phyloP scores from a whole-genome alignment of 2,888 invertebrate species.

The Andrena fulva region DNA sequence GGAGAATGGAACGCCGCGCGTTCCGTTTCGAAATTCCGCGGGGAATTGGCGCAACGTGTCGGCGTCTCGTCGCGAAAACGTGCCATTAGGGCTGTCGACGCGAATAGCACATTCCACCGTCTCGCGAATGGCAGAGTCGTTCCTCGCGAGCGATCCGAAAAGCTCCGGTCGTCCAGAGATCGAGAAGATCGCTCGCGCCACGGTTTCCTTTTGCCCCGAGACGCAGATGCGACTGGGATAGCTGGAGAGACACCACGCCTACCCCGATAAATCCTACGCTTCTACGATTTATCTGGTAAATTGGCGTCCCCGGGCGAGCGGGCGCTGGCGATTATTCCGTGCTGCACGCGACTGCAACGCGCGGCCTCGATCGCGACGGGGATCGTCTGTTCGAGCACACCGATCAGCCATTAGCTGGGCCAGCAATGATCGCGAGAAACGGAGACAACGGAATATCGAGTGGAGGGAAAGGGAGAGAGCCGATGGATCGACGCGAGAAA shows the following conservation, averaged over 20 bases:
- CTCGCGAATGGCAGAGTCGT: background rate
- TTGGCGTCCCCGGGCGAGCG: slow-evolving; percentile 9
- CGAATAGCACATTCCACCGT: slow-evolving; percentile 57
- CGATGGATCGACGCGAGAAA: slow-evolving; percentile 25
- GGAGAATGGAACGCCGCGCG: slow-evolving; percentile 34
- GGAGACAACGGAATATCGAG: slow-evolving; percentile 41
- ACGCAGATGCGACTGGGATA: background rate
- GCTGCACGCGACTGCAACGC: slow-evolving; percentile 30
- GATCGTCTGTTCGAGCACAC: slow-evolving; percentile 36
- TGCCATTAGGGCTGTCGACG: slow-evolving; percentile 52
- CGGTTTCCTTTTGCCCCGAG: background rate
- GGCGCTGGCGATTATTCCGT: slow-evolving; percentile 35
- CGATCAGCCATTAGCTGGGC: slow-evolving; percentile 46
- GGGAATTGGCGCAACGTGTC: slow-evolving; percentile 52
- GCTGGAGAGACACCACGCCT: slow-evolving; percentile 11
- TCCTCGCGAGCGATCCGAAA: too few species aligned
- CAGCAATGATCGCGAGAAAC: slow-evolving; percentile 43
- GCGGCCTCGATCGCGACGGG: slow-evolving; percentile 17
- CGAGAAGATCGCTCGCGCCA: background rate
- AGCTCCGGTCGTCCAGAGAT: too few species aligned
- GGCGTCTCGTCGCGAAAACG: slow-evolving; percentile 43
- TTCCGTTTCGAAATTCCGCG: slow-evolving; percentile 51
- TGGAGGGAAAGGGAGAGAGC: slow-evolving; percentile 39
- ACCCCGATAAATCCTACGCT: slow-evolving; percentile 12
- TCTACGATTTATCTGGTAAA: slow-evolving; percentile 8